These are phyloP conservation scores for Nerophis lumbriciformis DNA, from an alignment of 2,113 vertebrate species.

Conservation along the genomic window DNA sequence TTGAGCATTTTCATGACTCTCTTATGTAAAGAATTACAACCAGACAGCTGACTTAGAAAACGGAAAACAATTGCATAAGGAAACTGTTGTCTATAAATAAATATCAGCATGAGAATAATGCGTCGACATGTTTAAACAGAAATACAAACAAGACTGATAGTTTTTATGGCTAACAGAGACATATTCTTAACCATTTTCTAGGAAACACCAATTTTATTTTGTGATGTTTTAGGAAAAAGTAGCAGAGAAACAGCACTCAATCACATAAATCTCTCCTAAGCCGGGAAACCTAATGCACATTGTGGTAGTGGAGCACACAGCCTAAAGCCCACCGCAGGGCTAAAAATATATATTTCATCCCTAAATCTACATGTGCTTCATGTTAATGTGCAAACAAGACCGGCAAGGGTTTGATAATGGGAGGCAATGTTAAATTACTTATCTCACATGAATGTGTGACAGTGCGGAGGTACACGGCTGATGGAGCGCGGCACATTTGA, in stretches of 20 bases:
- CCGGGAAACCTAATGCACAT: slow-evolving; percentile 52
- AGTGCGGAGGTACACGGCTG: slow-evolving; percentile 45
- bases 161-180: not conserved
- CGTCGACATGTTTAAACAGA: not conserved
- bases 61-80: not conserved
- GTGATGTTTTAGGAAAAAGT: slow-evolving; percentile 25
- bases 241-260: slow-evolving; percentile 48
- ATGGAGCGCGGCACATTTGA: slow-evolving; percentile 59
- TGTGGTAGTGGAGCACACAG: slow-evolving; percentile 42
- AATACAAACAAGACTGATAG: not conserved
- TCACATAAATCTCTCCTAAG: slow-evolving; percentile 51
- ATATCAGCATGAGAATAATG: not conserved
- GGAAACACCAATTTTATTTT: not conserved
- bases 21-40: slow-evolving; percentile 12
- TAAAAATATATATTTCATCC: not conserved
- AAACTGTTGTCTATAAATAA: not conserved
- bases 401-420: slow-evolving; percentile 55
- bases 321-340: not conserved
- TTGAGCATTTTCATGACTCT: not conserved
- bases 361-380: slow-evolving; percentile 16
- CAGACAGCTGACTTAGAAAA: not conserved
- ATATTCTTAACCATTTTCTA: not conserved
- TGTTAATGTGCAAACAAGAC: slow-evolving; percentile 65
- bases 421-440: slow-evolving; percentile 59
- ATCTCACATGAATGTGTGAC: slow-evolving; percentile 58